phyloP scores from a whole-genome alignment of 1,140 invertebrate species.

The Drosophila insularis region DNA sequence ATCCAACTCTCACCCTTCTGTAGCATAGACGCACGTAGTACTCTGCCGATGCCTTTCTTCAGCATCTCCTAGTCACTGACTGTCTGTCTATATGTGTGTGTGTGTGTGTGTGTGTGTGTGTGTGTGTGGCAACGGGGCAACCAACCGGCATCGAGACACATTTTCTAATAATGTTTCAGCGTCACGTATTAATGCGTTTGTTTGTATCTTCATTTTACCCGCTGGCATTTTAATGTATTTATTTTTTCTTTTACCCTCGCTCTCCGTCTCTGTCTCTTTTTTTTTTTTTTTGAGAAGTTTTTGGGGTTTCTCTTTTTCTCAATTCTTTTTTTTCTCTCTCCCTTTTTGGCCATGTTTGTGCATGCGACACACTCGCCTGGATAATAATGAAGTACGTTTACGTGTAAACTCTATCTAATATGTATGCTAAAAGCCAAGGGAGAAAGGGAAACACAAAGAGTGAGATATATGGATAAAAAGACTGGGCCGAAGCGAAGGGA shows the following conservation, averaged over 20 bases:
- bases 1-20: slow-evolving; percentile 10
- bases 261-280: background rate
- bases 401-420: slow-evolving; percentile 64
- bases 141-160: slow-evolving; percentile 73
- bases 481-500: background rate
- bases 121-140: slow-evolving; percentile 34
- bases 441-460: background rate
- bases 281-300: slow-evolving; percentile 13
- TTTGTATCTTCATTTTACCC: slow-evolving; percentile 82
- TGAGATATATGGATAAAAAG: background rate
- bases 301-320: background rate
- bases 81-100: background rate
- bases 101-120: slow-evolving; percentile 18
- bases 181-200: slow-evolving; percentile 82
- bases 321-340: background rate
- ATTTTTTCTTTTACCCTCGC: slow-evolving; percentile 29
- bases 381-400: slow-evolving; percentile 65
- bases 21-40: slow-evolving; percentile 67
- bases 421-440: slow-evolving; percentile 55
- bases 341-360: slow-evolving; percentile 54
- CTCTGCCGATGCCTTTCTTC: background rate
- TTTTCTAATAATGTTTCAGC: slow-evolving; percentile 80
- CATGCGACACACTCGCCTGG: slow-evolving; percentile 60
- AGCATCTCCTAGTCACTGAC: slow-evolving; percentile 7
- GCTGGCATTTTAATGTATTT: slow-evolving; percentile 80